Base-by-base conservation (phyloP, 2,113 vertebrate species). In the Muntiacus reevesi region DNA sequence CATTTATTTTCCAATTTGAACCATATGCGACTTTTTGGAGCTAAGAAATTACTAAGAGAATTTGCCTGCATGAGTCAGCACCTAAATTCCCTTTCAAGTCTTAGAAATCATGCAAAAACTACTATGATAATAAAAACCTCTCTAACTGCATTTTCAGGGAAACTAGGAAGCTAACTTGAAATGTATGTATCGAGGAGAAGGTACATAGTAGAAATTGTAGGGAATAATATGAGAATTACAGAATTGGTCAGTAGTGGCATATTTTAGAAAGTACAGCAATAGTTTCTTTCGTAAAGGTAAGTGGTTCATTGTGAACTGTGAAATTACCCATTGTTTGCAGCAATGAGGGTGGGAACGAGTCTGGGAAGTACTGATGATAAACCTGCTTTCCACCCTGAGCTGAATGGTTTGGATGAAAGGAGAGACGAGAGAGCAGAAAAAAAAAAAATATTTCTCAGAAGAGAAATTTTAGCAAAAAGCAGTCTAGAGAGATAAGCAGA, bases 181-280 rank as follows among this genome's bases (percentile, higher is more conserved):
- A 95, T 9, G 25, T 19, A n/a, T 59, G 5, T n/a, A 55, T 55
- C 2, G 9, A 87, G 19, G 9, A 88, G 28, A 91, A 94, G 57
- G 17, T 82, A 47, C 40, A 87, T 11, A 21, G 40, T 45, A 93
- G 36, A 93, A 95, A 91, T 43, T 60, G 4, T 17, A 64, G 52
- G 67, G 27, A 91, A 96, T 92, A 91, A 47, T 93, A 67, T 17
- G 25, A 11, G 67, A 94, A 17, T 64, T 86, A 93, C 43, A 62
- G 83, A 95, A 85, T 47, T 91, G 23, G 6, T 55, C 87, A 86
- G 47, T 12, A 10, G 47, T n/a, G 76, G 76, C 76, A 50, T 21
- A 79, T 86, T 97, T 96, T 78, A 93, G 27, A 78, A 94, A 78
- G 67, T 5, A 55, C 47, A 71, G 86, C 3, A 88, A 91, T 97